These are phyloP conservation scores for Shargacucullia verbasci DNA, from an alignment of 2,888 invertebrate genomes.

Conservation along the genomic window DNA sequence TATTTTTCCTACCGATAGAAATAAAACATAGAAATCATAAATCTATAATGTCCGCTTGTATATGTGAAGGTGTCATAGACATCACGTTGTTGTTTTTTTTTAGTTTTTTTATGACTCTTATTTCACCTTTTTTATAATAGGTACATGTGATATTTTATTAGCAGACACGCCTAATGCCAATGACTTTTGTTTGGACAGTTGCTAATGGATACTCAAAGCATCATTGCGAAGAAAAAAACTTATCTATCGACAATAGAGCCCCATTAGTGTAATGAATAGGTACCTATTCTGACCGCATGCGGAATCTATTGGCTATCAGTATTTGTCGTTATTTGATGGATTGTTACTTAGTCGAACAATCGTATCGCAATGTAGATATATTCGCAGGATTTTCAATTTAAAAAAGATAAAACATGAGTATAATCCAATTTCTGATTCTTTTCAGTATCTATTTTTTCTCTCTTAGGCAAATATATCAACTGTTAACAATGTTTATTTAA, in stretches of 20 bases:
- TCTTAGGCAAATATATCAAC: slow-evolving; percentile 4
- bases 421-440: slow-evolving; percentile 5
- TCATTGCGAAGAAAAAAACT: slow-evolving; percentile 57
- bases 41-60: slow-evolving; percentile 28
- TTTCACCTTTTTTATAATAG: slow-evolving; percentile 33
- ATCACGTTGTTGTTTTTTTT: slow-evolving; percentile 15
- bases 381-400: slow-evolving; percentile 39
- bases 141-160: slow-evolving; percentile 60
- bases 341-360: slow-evolving; percentile 52
- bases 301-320: slow-evolving; percentile 69
- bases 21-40: neutral
- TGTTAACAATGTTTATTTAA: slow-evolving; percentile 4
- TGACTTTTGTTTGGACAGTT: slow-evolving; percentile 70
- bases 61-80: slow-evolving; percentile 42
- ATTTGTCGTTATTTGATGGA: slow-evolving; percentile 67
- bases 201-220: slow-evolving; percentile 68
- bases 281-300: slow-evolving; percentile 63
- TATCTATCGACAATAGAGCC: slow-evolving; percentile 67
- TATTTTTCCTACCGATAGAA: too few species aligned
- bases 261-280: slow-evolving; percentile 76
- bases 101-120: slow-evolving; percentile 36
- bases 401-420: slow-evolving; percentile 21
- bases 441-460: slow-evolving; percentile 12
- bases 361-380: slow-evolving; percentile 31
- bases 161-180: slow-evolving; percentile 65